Conservation (phyloP, 2,797 vertebrate species). For the Poliocrania exsul region DNA sequence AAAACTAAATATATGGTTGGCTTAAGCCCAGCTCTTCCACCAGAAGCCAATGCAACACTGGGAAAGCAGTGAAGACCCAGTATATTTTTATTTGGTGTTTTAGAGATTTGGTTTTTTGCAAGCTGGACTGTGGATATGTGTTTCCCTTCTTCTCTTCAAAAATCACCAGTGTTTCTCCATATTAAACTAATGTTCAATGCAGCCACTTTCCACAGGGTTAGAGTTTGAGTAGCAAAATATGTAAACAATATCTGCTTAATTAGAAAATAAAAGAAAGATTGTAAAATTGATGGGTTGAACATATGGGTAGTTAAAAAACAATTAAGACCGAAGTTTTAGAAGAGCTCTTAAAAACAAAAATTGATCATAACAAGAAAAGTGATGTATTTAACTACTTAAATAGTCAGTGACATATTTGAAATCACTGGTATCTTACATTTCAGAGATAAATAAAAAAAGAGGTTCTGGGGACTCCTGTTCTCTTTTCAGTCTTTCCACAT, state of each 20-base stretch:
- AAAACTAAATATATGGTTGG: not conserved
- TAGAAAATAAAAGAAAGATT: conserved; percentile 23
- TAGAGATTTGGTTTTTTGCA: not conserved
- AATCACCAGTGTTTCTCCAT: not conserved
- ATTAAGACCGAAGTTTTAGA: conserved; percentile 4
- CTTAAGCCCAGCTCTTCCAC: not conserved
- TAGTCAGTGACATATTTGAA: not conserved
- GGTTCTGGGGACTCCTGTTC: not conserved
- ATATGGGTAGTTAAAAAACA: conserved; percentile 49
- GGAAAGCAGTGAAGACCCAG: not conserved
- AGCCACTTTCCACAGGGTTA: not conserved
- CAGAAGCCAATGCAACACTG: not conserved
- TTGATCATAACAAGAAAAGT: not conserved
- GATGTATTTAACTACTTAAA: not conserved
- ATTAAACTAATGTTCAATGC: not conserved
- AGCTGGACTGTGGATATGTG: not conserved
- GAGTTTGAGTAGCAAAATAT: conserved; percentile 1
- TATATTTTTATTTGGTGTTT: not conserved
- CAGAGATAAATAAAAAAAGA: not conserved
- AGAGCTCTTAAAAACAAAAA: conserved; percentile 16
- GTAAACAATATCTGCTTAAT: conserved; percentile 35
- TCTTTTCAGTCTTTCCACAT: not conserved
- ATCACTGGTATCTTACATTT: not conserved
- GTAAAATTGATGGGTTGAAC: conserved; percentile 35
- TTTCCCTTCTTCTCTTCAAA: not conserved